These are phyloP conservation scores for Drosophila sulfurigaster DNA, from an alignment of 1,140 invertebrate genomes.

Conservation along the genomic window DNA sequence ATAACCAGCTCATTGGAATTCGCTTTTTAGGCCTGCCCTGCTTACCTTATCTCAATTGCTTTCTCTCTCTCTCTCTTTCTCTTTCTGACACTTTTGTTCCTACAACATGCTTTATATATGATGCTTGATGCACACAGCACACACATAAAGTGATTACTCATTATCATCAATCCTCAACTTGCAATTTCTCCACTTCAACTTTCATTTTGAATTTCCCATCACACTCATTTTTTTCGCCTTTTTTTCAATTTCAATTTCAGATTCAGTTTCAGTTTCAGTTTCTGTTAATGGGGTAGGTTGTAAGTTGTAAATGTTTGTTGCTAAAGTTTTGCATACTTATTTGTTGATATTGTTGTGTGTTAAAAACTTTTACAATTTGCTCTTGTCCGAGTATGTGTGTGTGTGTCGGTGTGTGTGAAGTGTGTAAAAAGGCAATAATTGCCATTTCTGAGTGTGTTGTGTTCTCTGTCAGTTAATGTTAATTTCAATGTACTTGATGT, in stretches of 20 bases:
- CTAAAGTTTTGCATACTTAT: slow-evolving; percentile 59
- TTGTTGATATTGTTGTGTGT: slow-evolving; percentile 49
- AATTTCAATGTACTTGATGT: slow-evolving; percentile 14
- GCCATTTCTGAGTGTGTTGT: slow-evolving; percentile 34
- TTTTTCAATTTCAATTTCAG: slow-evolving; percentile 46
- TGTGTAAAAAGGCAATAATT: slow-evolving; percentile 42
- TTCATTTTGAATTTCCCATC: slow-evolving; percentile 17
- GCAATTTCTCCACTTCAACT: slow-evolving; percentile 25
- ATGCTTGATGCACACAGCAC: neutral
- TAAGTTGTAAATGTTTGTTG: slow-evolving; percentile 46
- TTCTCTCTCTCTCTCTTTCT: neutral
- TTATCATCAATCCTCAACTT: slow-evolving; percentile 36
- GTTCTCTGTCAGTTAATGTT: slow-evolving; percentile 19
- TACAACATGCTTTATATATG: slow-evolving; percentile 49
- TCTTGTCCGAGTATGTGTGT: slow-evolving; percentile 48
- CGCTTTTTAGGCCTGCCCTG: slow-evolving; percentile 8
- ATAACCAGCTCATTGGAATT: slow-evolving; percentile 49
- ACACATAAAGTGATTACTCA: slow-evolving; percentile 9
- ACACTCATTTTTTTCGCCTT: neutral
- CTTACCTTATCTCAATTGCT: neutral
- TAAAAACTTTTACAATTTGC: slow-evolving; percentile 65
- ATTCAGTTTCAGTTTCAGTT: slow-evolving; percentile 3
- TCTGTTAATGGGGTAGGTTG: slow-evolving; percentile 39
- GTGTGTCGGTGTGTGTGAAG: slow-evolving; percentile 24
- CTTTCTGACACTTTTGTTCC: neutral